These are phyloP conservation scores for Miltochrista miniata DNA, from an alignment of 2,888 invertebrate genomes.

Conservation along the genomic window DNA sequence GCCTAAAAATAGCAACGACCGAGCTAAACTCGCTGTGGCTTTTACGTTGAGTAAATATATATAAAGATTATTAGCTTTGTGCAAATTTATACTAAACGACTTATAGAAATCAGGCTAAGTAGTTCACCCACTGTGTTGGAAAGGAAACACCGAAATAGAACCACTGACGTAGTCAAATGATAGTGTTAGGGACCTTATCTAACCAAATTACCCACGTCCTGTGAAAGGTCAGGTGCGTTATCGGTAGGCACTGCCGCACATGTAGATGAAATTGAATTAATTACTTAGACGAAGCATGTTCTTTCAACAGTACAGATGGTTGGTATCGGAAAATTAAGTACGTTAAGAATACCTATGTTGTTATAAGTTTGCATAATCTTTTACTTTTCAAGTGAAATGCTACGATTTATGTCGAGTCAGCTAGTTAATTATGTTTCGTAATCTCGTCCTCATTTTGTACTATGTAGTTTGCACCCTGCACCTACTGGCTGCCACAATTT, in stretches of 20 bases:
- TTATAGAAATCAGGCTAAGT: slow-evolving; percentile 28
- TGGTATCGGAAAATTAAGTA: slow-evolving; percentile 20
- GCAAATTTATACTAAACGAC: slow-evolving; percentile 40
- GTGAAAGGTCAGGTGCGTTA: slow-evolving; percentile 14
- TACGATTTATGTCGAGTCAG: slow-evolving; percentile 72
- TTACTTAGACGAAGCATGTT: slow-evolving; percentile 9
- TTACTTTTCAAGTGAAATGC: slow-evolving; percentile 47
- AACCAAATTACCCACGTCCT: slow-evolving; percentile 13
- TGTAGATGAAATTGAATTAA: slow-evolving; percentile 12
- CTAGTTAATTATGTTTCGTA: no score
- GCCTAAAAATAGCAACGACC: slow-evolving; percentile 69
- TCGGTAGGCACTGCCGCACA: slow-evolving; percentile 4
- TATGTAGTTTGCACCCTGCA: no score
- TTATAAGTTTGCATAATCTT: slow-evolving; percentile 48
- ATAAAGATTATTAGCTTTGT: slow-evolving; percentile 33
- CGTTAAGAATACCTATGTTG: slow-evolving; percentile 35
- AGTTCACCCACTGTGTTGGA: slow-evolving; percentile 3
- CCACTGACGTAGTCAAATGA: slow-evolving; percentile 3
- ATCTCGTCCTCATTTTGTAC: no score
- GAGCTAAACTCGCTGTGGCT: slow-evolving; percentile 40
- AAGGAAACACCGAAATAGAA: no score
- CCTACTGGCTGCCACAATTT: no score
- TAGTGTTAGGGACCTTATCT: slow-evolving; percentile 9
- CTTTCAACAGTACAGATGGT: slow-evolving; percentile 16
- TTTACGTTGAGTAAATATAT: slow-evolving; percentile 25